Evolutionary conservation across 2,113 vertebrate genomes (phyloP).

Genomic region (Oreochromis niloticus): DNA sequence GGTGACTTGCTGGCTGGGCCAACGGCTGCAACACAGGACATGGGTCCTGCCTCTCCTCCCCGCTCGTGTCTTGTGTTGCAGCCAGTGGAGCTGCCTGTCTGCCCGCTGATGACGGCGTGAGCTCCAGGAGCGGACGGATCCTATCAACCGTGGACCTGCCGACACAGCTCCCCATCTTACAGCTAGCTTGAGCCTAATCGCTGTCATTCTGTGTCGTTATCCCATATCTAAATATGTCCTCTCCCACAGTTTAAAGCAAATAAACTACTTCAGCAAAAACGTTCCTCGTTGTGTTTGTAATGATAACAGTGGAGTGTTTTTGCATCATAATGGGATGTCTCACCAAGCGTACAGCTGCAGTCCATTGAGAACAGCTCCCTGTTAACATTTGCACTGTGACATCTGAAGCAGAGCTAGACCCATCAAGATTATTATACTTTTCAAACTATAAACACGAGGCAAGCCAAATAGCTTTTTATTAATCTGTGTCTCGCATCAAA

Average conservation of each 20-base stretch:
- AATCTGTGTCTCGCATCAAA: background rate
- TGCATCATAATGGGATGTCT: background rate
- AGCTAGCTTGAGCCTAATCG: background rate
- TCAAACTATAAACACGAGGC: constrained; percentile 1
- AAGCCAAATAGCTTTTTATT: constrained; percentile 17
- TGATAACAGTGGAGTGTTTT: background rate
- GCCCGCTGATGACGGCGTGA: background rate
- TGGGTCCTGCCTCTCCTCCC: constrained; percentile 71
- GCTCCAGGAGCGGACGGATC: constrained; percentile 1
- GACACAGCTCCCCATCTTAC: background rate
- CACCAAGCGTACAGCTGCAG: background rate
- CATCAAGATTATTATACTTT: background rate
- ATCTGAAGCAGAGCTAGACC: constrained; percentile 8
- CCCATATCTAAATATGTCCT: background rate
- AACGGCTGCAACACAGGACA: constrained; percentile 82
- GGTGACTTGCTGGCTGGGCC: constrained; percentile 69
- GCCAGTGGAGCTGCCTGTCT: constrained; percentile 71
- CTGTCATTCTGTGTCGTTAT: background rate
- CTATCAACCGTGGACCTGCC: background rate
- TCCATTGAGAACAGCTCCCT: background rate
- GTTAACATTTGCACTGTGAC: constrained; percentile 13
- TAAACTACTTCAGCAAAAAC: background rate
- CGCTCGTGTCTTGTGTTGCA: constrained; percentile 85
- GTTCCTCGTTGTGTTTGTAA: background rate
- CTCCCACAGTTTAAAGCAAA: background rate